Evolutionary conservation across 2,888 invertebrate genomes (phyloP).

Genomic region (Sarcophaga subvicina): DNA sequence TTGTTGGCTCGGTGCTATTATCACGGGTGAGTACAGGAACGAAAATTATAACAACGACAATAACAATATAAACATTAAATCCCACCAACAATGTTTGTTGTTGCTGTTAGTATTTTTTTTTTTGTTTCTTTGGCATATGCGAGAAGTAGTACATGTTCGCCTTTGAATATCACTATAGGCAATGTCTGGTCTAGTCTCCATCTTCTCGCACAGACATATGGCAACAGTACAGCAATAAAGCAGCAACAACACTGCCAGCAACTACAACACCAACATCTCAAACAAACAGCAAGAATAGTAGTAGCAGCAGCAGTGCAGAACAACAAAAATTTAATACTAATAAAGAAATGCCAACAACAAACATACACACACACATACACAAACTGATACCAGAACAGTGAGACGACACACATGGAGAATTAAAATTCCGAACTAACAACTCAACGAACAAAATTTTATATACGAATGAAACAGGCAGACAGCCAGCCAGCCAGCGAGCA

Average conservation of each 20-base stretch:
- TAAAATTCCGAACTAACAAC: constrained; percentile 40
- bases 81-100: constrained; percentile 69
- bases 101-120: background rate
- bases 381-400: constrained; percentile 45
- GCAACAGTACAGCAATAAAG: constrained; percentile 44
- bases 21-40: constrained; percentile 65
- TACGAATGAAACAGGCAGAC: constrained; percentile 56
- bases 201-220: constrained; percentile 61
- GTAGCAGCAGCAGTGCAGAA: constrained; percentile 50
- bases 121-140: constrained; percentile 51
- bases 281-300: constrained; percentile 62
- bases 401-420: constrained; percentile 48
- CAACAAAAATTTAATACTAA: constrained; percentile 36
- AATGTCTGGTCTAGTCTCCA: constrained; percentile 67
- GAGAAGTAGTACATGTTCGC: constrained; percentile 67
- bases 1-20: constrained; percentile 48
- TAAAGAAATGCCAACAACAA: constrained; percentile 40
- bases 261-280: constrained; percentile 49
- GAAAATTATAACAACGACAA: constrained; percentile 65
- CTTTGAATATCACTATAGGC: constrained; percentile 64
- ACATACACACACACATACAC: background rate
- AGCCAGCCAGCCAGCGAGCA: constrained; percentile 43
- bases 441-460: constrained; percentile 54
- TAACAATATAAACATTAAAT: constrained; percentile 64
- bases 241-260: constrained; percentile 30